A percentile compares a stretch with the other conserved stretches of the same genome.
These are phyloP conservation scores for Drosophila meridiana DNA, from an alignment of 2,888 invertebrate species.

Conservation along the genomic window DNA sequence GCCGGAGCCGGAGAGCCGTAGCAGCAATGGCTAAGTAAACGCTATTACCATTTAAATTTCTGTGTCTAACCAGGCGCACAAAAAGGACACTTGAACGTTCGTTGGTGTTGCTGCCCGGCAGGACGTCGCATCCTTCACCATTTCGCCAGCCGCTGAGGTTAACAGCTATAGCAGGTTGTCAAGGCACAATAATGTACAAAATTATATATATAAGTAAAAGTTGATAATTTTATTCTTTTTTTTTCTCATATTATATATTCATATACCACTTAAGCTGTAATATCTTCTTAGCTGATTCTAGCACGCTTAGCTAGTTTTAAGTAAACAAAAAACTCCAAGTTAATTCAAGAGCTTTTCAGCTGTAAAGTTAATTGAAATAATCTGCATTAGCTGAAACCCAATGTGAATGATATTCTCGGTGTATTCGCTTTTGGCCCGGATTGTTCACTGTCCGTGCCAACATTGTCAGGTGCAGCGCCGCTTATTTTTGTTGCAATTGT, in stretches of 20 bases:
- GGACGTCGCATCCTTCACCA: conserved; percentile 49
- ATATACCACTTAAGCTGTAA: background rate
- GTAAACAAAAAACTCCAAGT: background rate
- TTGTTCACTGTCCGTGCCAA: conserved; percentile 22
- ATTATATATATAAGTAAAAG: background rate
- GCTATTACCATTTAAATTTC: conserved; percentile 74
- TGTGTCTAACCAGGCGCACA: conserved; percentile 69
- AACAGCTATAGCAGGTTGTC: background rate
- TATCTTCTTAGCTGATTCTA: background rate
- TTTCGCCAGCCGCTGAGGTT: background rate
- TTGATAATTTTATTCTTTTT: background rate
- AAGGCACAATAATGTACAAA: background rate
- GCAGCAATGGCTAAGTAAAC: conserved; percentile 65
- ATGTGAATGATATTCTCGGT: conserved; percentile 46
- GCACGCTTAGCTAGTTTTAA: background rate
- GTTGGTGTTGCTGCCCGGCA: conserved; percentile 42
- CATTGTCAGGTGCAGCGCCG: conserved; percentile 54
- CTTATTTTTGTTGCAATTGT: conserved; percentile 60
- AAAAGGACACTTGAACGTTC: conserved; percentile 60
- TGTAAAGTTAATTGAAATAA: background rate
- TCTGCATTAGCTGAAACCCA: background rate
- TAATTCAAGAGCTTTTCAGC: background rate
- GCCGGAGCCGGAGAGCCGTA: background rate
- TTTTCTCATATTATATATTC: background rate
- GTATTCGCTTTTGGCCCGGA: background rate